Conservation (phyloP, 1,140 invertebrate species). For the Ceratina japonica region DNA sequence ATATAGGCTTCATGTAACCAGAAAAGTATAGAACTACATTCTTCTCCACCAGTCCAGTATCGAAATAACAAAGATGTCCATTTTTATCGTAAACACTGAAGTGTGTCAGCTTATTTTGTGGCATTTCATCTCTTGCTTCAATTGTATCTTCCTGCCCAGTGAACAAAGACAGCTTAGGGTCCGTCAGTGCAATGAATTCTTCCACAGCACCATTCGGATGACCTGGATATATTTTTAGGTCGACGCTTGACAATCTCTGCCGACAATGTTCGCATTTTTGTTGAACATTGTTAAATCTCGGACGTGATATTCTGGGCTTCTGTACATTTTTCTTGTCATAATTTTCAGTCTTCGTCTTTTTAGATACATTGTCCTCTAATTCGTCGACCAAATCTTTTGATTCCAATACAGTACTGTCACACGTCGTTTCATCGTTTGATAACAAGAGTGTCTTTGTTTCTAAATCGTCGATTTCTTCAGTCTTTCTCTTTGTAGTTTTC, state of each 20-base stretch:
- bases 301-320: background rate
- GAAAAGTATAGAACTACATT: conserved; percentile 88
- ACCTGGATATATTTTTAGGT: conserved; percentile 85
- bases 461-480: background rate
- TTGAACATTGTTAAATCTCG: conserved; percentile 2
- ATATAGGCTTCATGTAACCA: conserved; percentile 91
- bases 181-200: conserved; percentile 88
- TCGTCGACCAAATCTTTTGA: background rate
- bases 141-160: conserved; percentile 82
- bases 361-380: conserved; percentile 16
- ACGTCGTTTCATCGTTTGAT: background rate
- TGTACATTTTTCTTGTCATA: background rate
- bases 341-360: conserved; percentile 27
- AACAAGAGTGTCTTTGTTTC: conserved; percentile 32
- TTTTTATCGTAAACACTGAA: conserved; percentile 91
- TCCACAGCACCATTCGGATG: conserved; percentile 87
- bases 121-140: conserved; percentile 81
- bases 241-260: conserved; percentile 82
- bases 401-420: background rate
- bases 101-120: conserved; percentile 85
- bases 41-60: conserved; percentile 88
- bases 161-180: conserved; percentile 87
- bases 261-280: conserved; percentile 79
- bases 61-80: conserved; percentile 89
- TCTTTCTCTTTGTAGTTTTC: conserved; percentile 27